These are phyloP conservation scores for Gorsachius magnificus DNA, from an alignment of 2,797 vertebrate species.

Conservation along the genomic window DNA sequence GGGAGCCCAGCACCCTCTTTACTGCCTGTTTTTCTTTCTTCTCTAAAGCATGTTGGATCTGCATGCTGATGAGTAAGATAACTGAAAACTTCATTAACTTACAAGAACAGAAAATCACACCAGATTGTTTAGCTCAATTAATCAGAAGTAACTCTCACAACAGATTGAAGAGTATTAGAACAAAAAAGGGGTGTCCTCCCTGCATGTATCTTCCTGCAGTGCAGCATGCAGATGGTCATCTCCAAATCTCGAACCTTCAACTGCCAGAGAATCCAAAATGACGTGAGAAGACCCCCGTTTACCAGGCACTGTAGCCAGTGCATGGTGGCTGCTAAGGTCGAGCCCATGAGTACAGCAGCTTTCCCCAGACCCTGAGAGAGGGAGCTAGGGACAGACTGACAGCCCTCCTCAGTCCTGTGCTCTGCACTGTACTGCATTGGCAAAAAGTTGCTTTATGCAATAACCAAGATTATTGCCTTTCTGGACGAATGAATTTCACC, in stretches of 20 bases:
- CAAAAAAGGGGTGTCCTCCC: slow-evolving; percentile 5
- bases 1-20: background rate
- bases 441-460: background rate
- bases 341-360: background rate
- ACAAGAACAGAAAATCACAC: background rate
- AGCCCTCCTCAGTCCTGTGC: background rate
- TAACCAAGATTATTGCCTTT: background rate
- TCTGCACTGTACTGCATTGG: background rate
- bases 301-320: background rate
- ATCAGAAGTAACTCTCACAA: slow-evolving; percentile 28
- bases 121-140: slow-evolving; percentile 54
- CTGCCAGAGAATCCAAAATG: background rate
- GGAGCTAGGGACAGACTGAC: background rate
- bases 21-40: background rate
- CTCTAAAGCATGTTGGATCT: background rate
- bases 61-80: slow-evolving; percentile 1
- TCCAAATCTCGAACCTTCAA: background rate
- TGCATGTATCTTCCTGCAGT: background rate
- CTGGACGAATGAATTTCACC: background rate
- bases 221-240: slow-evolving; percentile 14
- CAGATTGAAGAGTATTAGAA: slow-evolving; percentile 42
- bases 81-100: background rate
- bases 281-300: background rate
- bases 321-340: background rate
- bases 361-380: background rate